A percentile compares a stretch with the other conserved stretches of the same genome.
These are phyloP conservation scores for Tortrix viridana DNA, from an alignment of 2,888 invertebrate genomes.

Conservation along the genomic window DNA sequence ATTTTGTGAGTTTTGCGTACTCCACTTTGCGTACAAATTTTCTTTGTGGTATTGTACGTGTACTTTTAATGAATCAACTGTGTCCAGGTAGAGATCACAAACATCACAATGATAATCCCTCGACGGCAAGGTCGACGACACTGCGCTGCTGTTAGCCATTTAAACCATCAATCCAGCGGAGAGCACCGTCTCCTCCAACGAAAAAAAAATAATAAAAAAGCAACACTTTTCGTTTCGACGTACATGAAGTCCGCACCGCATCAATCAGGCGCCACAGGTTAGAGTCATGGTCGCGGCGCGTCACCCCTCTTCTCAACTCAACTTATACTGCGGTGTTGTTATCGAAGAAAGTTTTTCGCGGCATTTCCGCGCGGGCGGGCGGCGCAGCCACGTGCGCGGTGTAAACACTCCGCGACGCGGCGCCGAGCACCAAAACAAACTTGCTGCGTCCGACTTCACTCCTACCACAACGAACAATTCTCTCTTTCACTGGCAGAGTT, in stretches of 20 bases:
- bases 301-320: constrained; percentile 58
- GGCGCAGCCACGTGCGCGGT: constrained; percentile 75
- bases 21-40: constrained; percentile 90
- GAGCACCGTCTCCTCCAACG: constrained; percentile 80
- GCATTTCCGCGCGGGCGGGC: constrained; percentile 74
- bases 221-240: constrained; percentile 68
- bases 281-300: constrained; percentile 67
- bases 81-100: constrained; percentile 90
- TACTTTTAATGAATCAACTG: constrained; percentile 90
- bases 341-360: constrained; percentile 80
- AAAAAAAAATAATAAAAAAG: constrained; percentile 81
- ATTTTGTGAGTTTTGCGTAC: constrained; percentile 82
- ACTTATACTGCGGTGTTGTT: constrained; percentile 71
- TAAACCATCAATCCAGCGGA: constrained; percentile 77
- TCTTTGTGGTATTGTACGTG: constrained; percentile 92
- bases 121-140: constrained; percentile 83
- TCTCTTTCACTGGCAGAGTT: constrained; percentile 26
- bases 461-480: constrained; percentile 13
- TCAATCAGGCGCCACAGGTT: constrained; percentile 73
- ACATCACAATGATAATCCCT: constrained; percentile 89
- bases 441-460: constrained; percentile 24
- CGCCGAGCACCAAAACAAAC: constrained; percentile 38
- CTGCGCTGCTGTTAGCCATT: constrained; percentile 82
- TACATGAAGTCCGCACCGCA: constrained; percentile 71
- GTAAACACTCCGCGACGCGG: constrained; percentile 64